Percentiles rank a stretch among this genome's conserved stretches.
phyloP scores from a whole-genome alignment of 2,888 invertebrate genomes.

The Heliconius charithonia region DNA sequence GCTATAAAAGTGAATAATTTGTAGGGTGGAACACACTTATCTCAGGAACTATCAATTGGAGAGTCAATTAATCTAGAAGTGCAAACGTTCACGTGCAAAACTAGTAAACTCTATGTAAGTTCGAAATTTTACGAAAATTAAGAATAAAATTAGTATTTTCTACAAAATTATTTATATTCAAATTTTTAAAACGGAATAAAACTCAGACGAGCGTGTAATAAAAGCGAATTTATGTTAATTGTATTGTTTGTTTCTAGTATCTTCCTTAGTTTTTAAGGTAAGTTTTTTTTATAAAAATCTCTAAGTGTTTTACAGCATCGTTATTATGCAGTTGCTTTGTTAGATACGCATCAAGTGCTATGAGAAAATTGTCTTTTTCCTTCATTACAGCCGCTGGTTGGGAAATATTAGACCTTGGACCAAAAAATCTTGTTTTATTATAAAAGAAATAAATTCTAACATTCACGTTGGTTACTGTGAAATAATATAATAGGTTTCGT shows the following conservation, averaged over 20 bases:
- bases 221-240: conserved; percentile 10
- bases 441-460: conserved; percentile 20
- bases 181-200: conserved; percentile 10
- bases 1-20: too few species aligned
- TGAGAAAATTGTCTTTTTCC: conserved; percentile 51
- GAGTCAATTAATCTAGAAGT: too few species aligned
- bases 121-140: background rate
- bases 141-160: background rate
- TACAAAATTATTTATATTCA: background rate
- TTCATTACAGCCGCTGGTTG: conserved; percentile 42
- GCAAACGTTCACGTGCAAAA: background rate
- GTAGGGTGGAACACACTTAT: too few species aligned
- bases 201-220: background rate
- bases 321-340: conserved; percentile 48
- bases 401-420: conserved; percentile 45
- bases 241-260: conserved; percentile 17
- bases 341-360: conserved; percentile 48
- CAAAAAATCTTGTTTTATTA: conserved; percentile 42
- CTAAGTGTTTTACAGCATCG: conserved; percentile 6
- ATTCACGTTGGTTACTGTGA: conserved; percentile 15
- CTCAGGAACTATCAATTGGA: too few species aligned
- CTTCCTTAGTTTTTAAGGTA: conserved; percentile 22
- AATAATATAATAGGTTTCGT: conserved; percentile 14
- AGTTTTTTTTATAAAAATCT: conserved; percentile 10
- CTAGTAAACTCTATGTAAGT: background rate